Evolutionary conservation across 2,888 invertebrate species (phyloP), one percentile per base, ranked within the genome.

Genomic region (Parnassius apollo): DNA sequence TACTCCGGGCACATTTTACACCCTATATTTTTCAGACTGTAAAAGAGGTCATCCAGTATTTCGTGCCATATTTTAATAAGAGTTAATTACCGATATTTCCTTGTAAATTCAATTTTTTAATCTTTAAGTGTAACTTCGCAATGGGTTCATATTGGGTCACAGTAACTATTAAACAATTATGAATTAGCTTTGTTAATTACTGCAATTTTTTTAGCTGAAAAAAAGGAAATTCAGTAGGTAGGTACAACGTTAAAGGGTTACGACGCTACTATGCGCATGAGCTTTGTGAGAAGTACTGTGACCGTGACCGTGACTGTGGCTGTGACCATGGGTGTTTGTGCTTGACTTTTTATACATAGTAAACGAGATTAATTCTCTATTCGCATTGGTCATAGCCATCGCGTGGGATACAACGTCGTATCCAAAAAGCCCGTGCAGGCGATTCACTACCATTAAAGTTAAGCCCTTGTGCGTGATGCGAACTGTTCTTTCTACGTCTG

Each of bases 311-410:
- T 80, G 81, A 2, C 75, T 67, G 66, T 83, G 83, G 2, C 75
- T 66, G 65, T 84, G 85, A 2, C 77, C 71, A 62, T 83, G 84
- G 22, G 73, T 71, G 42, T 76, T 78, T 13, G 76, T 57, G 64
- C 77, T 77, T 2, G 85, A 81, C 74, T 91, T 91, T 80, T 91
- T 91, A 71, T 91, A 92, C 86, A 92, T 80, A 11, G 89, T 87
- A 78, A 91, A 92, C 18, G 92, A 91, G 55, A 91, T 76, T 48
- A 91, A 80, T 72, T 92, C 92, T 2, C 91, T 78, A 72, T 92
- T 92, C 12, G 89, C 85, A 69, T 90, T 91, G 22, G 91, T 91
- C 87, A 92, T 91, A 1, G 91, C 86, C 92, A 92, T 92, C 3
- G 92, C 81, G 72, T 92, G 92, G 0, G 91, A 91, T 1, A 90